Conservation (phyloP, 2,888 invertebrate species). For the Leptinotarsa haldemani region DNA sequence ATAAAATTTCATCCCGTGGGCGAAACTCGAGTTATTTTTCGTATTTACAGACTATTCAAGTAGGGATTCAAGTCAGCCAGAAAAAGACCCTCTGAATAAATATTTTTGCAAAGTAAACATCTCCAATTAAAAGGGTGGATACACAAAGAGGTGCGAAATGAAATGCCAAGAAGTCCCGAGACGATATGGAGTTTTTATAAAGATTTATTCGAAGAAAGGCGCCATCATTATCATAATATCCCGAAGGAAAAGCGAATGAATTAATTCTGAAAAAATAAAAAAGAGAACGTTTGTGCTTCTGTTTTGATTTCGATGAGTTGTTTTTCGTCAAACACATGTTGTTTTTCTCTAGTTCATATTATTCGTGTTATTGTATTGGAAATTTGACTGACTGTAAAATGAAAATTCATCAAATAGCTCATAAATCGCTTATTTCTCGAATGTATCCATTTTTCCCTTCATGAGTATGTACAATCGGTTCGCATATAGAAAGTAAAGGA, state of each 20-base stretch:
- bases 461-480: too few species aligned
- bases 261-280: slow-evolving; percentile 18
- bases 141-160: slow-evolving; percentile 24
- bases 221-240: slow-evolving; percentile 24
- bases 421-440: too few species aligned
- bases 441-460: too few species aligned
- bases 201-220: slow-evolving; percentile 2
- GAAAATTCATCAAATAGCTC: too few species aligned
- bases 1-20: neutral
- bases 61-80: slow-evolving; percentile 13
- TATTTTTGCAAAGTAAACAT: slow-evolving; percentile 25
- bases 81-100: slow-evolving; percentile 19
- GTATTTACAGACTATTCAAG: slow-evolving; percentile 8
- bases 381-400: neutral
- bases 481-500: too few species aligned
- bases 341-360: neutral
- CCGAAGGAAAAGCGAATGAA: neutral
- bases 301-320: neutral
- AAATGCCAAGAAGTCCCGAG: slow-evolving; percentile 18
- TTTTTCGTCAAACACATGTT: neutral
- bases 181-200: slow-evolving; percentile 15
- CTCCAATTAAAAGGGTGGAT: slow-evolving; percentile 23
- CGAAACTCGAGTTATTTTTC: slow-evolving; percentile 4
- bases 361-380: neutral
- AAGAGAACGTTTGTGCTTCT: neutral